Percentiles rank a stretch among this genome's conserved stretches.
Conservation (phyloP, 2,113 vertebrate species). For the Brienomyrus brachyistius region DNA sequence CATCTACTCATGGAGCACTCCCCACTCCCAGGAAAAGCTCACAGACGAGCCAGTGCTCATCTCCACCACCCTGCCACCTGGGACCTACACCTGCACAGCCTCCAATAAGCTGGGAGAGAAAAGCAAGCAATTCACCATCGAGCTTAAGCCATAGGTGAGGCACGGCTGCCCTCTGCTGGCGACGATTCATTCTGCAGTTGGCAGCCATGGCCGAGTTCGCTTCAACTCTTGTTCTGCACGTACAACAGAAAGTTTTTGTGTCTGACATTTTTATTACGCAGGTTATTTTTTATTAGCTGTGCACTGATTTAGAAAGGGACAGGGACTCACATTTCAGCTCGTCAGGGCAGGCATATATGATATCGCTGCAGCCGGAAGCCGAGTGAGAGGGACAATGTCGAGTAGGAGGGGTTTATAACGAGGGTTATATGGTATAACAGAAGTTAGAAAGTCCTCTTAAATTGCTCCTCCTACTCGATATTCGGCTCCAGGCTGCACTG, state of each 20-base stretch:
- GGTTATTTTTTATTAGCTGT: neutral
- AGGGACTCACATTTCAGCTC: neutral
- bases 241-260: neutral
- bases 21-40: slow-evolving; percentile 33
- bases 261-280: neutral
- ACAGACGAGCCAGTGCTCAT: slow-evolving; percentile 41
- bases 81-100: slow-evolving; percentile 55
- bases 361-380: too few species aligned
- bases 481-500: too few species aligned
- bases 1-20: slow-evolving; percentile 51
- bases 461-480: too few species aligned
- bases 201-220: neutral
- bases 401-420: too few species aligned
- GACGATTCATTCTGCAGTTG: neutral
- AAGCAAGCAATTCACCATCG: slow-evolving; percentile 56
- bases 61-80: slow-evolving; percentile 48
- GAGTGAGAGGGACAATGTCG: too few species aligned
- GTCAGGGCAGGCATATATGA: neutral
- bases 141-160: slow-evolving; percentile 46
- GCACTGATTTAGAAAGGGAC: neutral
- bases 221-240: neutral
- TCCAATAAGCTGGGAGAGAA: slow-evolving; percentile 52
- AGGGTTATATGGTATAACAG: too few species aligned
- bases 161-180: neutral
- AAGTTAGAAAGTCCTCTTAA: too few species aligned